phyloP scores from a whole-genome alignment of 2,888 invertebrate species.

The Timandra comae region DNA sequence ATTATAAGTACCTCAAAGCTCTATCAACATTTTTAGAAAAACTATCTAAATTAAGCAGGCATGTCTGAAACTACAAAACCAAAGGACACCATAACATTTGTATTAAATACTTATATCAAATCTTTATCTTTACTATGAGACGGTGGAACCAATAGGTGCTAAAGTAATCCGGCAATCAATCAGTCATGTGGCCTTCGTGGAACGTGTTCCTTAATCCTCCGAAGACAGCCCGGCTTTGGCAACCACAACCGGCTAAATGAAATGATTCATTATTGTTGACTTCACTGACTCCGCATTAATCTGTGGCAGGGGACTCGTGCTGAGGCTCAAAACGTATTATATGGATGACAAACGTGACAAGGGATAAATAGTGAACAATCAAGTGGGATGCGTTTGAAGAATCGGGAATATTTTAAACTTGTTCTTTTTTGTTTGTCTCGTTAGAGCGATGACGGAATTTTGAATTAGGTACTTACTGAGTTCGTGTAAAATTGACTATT shows the following conservation, averaged over 20 bases:
- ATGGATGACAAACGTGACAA: conserved; percentile 65
- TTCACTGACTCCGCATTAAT: conserved; percentile 8
- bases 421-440: conserved; percentile 22
- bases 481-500: too few relatives aligned
- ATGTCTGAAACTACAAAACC: too few relatives aligned
- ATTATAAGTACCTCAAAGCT: too few relatives aligned
- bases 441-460: background rate
- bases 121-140: too few relatives aligned
- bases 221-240: conserved; percentile 48
- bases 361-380: conserved; percentile 64
- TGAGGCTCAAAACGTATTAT: conserved; percentile 47
- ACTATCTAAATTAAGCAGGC: too few relatives aligned
- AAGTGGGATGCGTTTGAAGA: conserved; percentile 37
- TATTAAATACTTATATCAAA: too few relatives aligned
- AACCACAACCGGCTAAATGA: conserved; percentile 27
- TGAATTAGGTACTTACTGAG: too few relatives aligned
- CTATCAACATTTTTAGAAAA: too few relatives aligned
- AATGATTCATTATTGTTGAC: conserved; percentile 31
- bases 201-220: conserved; percentile 59
- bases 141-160: too few relatives aligned
- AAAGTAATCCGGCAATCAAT: conserved; percentile 52
- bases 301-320: conserved; percentile 31
- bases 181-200: conserved; percentile 53
- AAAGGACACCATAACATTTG: too few relatives aligned
- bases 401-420: conserved; percentile 33